phyloP scores from a whole-genome alignment of 2,888 invertebrate species.

The Dicyrtomina minuta region DNA sequence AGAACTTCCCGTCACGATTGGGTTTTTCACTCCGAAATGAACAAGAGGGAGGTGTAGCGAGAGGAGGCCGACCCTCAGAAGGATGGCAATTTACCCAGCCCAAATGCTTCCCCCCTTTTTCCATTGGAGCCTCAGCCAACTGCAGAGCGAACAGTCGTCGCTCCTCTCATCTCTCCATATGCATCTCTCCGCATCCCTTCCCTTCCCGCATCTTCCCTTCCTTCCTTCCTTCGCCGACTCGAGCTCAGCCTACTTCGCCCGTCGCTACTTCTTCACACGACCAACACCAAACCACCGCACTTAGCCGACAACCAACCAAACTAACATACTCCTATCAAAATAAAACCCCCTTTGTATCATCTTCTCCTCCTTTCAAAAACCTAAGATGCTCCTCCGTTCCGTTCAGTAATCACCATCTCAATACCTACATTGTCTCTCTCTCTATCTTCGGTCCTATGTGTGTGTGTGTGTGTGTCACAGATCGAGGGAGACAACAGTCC shows the following conservation, averaged over 20 bases:
- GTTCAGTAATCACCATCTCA: too few relatives aligned
- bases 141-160: conserved; percentile 26
- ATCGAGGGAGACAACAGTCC: too few relatives aligned
- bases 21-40: conserved; percentile 53
- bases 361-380: conserved; percentile 29
- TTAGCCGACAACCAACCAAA: conserved; percentile 1
- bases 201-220: background rate
- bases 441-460: background rate
- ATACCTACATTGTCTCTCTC: background rate
- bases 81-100: conserved; percentile 41
- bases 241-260: background rate
- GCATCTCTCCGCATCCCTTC: background rate
- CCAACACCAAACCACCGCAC: conserved; percentile 6
- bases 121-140: too few relatives aligned
- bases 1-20: conserved; percentile 50
- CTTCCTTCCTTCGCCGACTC: too few relatives aligned
- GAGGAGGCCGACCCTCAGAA: conserved; percentile 50
- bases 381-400: too few relatives aligned
- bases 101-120: conserved; percentile 46
- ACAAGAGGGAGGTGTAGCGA: conserved; percentile 49
- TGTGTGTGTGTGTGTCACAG: background rate
- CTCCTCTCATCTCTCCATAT: conserved; percentile 1
- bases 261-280: background rate
- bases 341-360: conserved; percentile 24
- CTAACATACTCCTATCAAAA: conserved; percentile 13